Evolutionary conservation across 1,140 invertebrate genomes (phyloP).

Genomic region (Ceratosolen solmsi): DNA sequence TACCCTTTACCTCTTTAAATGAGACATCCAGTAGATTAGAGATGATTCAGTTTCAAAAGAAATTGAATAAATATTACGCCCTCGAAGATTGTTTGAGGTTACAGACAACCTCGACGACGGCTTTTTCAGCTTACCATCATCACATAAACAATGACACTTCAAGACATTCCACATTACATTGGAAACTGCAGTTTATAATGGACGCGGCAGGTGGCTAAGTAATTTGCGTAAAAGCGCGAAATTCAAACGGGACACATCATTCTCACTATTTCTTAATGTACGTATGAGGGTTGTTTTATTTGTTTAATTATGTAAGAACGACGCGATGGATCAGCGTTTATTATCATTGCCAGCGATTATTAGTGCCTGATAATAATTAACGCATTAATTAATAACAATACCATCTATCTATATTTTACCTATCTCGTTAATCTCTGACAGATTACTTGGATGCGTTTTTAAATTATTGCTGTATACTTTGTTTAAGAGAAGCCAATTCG

Average conservation of each 20-base stretch:
- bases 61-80: conserved; percentile 23
- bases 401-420: no score
- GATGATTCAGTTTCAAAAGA: background rate
- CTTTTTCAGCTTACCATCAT: conserved; percentile 32
- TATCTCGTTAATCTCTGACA: no score
- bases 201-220: background rate
- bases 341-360: no score
- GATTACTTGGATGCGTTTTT: no score
- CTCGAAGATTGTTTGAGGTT: conserved; percentile 34
- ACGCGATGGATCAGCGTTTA: no score
- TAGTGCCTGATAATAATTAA: no score
- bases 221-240: background rate
- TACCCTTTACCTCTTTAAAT: background rate
- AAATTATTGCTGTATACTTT: no score
- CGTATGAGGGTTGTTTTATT: no score
- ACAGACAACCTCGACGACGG: conserved; percentile 22
- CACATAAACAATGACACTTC: background rate
- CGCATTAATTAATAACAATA: no score
- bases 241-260: background rate
- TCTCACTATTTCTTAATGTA: no score
- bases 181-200: background rate
- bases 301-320: no score
- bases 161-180: conserved; percentile 2
- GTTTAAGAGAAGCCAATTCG: no score
- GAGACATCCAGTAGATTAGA: background rate